These are phyloP conservation scores for human DNA, from an alignment of 2,113 vertebrate genomes.

Conservation along the genomic window GRCh38 chr11:9896001-9896500, in stretches of 20 bases:
- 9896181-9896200: not conserved
- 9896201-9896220: not conserved
- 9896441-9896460: constrained; percentile 13
- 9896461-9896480: not conserved
- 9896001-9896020: constrained; percentile 95
- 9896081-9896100: not conserved
- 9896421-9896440: constrained; percentile 2
- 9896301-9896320: not conserved
- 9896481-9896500: not conserved
- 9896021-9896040: constrained; percentile 76
- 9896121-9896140: not conserved
- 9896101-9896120: not conserved
- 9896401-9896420: not conserved
- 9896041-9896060: constrained; percentile 43
- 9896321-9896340: not conserved
- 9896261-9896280: not conserved
- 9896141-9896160: not conserved
- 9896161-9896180: constrained; percentile 48
- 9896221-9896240: constrained; percentile 38
- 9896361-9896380: not conserved
- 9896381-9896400: constrained; percentile 4
- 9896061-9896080: constrained; percentile 27
- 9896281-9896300: not conserved
- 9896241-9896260: not conserved
- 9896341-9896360: not conserved